A percentile compares a stretch with the other conserved stretches of the same genome.
These are phyloP conservation scores for Symphodus melops DNA, from an alignment of 2,113 vertebrate species.

Conservation along the genomic window DNA sequence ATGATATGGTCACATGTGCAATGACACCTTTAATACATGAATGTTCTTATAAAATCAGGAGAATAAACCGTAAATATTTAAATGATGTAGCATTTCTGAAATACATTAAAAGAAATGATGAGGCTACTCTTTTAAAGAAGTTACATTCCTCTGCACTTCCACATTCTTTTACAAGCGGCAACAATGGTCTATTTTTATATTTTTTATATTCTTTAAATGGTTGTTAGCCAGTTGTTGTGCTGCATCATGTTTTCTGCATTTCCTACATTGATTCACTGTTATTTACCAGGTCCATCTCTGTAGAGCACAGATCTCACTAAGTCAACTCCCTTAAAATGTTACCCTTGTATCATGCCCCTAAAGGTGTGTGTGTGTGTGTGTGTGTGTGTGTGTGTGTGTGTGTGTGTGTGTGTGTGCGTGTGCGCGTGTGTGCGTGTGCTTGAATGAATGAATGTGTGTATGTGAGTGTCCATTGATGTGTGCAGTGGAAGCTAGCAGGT, in stretches of 20 bases:
- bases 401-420: constrained; percentile 39
- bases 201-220: not conserved
- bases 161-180: not conserved
- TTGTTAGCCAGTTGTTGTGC: constrained; percentile 25
- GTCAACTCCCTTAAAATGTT: constrained; percentile 65
- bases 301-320: constrained; percentile 60
- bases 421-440: constrained; percentile 23
- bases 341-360: constrained; percentile 59
- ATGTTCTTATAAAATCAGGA: no score
- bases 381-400: constrained; percentile 43
- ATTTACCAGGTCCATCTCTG: constrained; percentile 48
- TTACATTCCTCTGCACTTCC: not conserved
- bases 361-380: constrained; percentile 45
- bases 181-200: not conserved
- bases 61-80: no score
- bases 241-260: constrained; percentile 33
- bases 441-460: no score
- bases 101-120: no score
- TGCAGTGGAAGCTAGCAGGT: constrained; percentile 68
- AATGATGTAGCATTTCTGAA: no score
- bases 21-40: no score
- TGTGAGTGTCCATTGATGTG: constrained; percentile 61
- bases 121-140: no score
- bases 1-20: no score
- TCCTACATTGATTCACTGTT: constrained; percentile 46